Evolutionary conservation across 2,888 invertebrate species (phyloP).

Genomic region (Ernsta delagoae): DNA sequence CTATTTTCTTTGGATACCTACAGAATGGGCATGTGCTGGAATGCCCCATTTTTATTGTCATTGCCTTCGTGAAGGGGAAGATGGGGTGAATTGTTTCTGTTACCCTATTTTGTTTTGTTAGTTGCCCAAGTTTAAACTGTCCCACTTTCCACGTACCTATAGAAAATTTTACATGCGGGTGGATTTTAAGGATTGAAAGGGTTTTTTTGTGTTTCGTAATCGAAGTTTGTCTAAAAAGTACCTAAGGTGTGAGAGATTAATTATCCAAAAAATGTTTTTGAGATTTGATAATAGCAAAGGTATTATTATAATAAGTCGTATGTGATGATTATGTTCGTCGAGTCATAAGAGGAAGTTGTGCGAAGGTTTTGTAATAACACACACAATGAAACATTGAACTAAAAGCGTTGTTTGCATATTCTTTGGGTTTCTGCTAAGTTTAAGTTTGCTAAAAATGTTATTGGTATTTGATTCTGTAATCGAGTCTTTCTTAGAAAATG

Average conservation of each 20-base stretch:
- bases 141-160: conserved; percentile 11
- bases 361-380: not conserved
- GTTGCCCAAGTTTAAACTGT: conserved; percentile 23
- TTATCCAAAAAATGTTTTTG: not conserved
- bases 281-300: not conserved
- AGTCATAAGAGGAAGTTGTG: not conserved
- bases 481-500: not conserved
- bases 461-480: conserved; percentile 7
- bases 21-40: conserved; percentile 23
- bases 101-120: conserved; percentile 25
- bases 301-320: not conserved
- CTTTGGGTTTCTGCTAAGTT: not conserved
- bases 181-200: not conserved
- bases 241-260: not conserved
- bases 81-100: conserved; percentile 33
- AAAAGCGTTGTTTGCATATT: not conserved
- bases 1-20: conserved; percentile 16
- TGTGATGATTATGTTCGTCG: not conserved
- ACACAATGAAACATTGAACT: conserved; percentile 1
- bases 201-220: not conserved
- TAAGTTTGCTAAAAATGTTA: conserved; percentile 15
- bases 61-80: conserved; percentile 18
- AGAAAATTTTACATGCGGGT: conserved; percentile 1
- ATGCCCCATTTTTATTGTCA: conserved; percentile 31
- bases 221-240: not conserved